Percentiles rank a stretch among this genome's conserved stretches.
Conservation (phyloP, 2,888 invertebrate species). For the Serripes groenlandicus region DNA sequence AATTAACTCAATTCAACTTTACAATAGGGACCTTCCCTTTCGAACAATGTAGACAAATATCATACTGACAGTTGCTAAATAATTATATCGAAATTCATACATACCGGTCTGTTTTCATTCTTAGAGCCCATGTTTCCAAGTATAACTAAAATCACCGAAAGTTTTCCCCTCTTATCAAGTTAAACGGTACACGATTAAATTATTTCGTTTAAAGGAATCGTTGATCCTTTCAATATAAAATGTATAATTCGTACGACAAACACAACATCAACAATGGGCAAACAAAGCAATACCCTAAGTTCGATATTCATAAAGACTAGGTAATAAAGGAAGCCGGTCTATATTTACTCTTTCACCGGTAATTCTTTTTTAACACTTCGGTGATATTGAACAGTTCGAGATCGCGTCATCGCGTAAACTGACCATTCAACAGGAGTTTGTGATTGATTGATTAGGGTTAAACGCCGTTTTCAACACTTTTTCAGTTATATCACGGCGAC, state of each 20-base stretch:
- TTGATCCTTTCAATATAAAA: constrained; percentile 5
- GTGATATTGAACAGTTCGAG: too few species aligned
- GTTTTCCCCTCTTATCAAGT: not conserved
- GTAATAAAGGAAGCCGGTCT: not conserved
- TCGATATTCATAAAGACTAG: constrained; percentile 5
- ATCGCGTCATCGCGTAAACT: too few species aligned
- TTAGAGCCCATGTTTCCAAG: not conserved
- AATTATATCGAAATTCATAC: not conserved
- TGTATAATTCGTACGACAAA: constrained; percentile 19
- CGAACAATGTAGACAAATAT: too few species aligned
- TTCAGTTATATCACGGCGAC: too few species aligned
- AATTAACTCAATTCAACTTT: too few species aligned
- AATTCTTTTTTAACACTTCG: constrained; percentile 3
- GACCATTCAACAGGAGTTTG: too few species aligned
- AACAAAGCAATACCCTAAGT: constrained; percentile 1
- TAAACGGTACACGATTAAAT: constrained; percentile 6
- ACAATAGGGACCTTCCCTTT: too few species aligned
- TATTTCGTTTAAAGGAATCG: constrained; percentile 5
- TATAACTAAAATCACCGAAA: not conserved
- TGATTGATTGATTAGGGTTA: too few species aligned
- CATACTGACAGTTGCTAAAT: not conserved
- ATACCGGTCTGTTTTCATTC: constrained; percentile 5
- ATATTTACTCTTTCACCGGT: constrained; percentile 9
- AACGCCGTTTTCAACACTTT: too few species aligned
- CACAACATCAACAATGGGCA: not conserved